Conservation (phyloP, 2,797 vertebrate species). For the Falco peregrinus region DNA sequence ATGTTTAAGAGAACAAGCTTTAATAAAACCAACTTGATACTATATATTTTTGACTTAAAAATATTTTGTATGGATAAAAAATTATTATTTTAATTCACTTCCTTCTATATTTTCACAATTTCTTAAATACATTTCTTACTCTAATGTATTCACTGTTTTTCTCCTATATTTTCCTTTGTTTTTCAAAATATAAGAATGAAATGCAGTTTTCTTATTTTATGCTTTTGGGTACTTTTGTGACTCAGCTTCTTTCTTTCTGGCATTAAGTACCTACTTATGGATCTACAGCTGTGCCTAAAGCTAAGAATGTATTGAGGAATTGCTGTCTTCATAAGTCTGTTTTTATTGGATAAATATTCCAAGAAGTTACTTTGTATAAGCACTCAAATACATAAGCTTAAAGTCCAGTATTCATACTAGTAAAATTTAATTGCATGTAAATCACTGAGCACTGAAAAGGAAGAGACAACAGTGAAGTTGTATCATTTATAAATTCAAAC, state of each 20-base stretch:
- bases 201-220: not conserved
- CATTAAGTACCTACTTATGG: not conserved
- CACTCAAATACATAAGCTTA: not conserved
- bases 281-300: not conserved
- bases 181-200: not conserved
- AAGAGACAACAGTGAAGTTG: not conserved
- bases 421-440: conserved; percentile 11
- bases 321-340: not conserved
- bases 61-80: not conserved
- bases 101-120: not conserved
- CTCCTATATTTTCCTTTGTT: not conserved
- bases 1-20: not conserved
- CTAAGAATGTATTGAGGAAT: not conserved
- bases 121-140: not conserved
- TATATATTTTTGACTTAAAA: not conserved
- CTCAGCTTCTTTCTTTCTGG: not conserved
- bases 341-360: conserved; percentile 22
- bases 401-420: not conserved
- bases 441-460: not conserved
- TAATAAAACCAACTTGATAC: not conserved
- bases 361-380: not conserved
- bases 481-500: not conserved
- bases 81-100: not conserved
- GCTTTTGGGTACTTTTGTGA: not conserved
- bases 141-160: not conserved